Evolutionary conservation across 2,113 vertebrate genomes (phyloP).

Genomic region (Tapirus terrestris): DNA sequence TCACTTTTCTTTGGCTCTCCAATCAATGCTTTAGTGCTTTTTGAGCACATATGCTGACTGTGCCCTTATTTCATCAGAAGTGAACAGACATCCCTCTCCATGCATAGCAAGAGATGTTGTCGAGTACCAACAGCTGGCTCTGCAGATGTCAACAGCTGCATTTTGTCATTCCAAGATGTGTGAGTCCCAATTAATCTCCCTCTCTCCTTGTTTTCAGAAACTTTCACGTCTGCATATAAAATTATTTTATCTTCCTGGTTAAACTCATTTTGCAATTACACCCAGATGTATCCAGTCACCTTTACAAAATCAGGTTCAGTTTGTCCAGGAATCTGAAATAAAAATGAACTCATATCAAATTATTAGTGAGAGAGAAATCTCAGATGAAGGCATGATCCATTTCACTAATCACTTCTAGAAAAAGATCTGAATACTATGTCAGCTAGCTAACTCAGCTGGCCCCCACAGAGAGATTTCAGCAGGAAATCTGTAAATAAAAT

Average conservation of each 20-base stretch:
- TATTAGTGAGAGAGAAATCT: slow-evolving; percentile 38
- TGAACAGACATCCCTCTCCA: slow-evolving; percentile 21
- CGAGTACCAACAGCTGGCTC: slow-evolving; percentile 58
- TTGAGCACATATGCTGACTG: slow-evolving; percentile 8
- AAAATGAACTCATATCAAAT: background rate
- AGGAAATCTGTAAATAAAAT: slow-evolving; percentile 54
- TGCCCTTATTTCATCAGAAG: slow-evolving; percentile 5
- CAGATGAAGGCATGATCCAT: background rate
- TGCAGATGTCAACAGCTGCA: slow-evolving; percentile 71
- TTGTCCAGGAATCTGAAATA: slow-evolving; percentile 10
- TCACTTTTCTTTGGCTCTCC: slow-evolving; percentile 24
- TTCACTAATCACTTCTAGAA: slow-evolving; percentile 3
- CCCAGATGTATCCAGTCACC: background rate
- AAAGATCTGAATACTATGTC: background rate
- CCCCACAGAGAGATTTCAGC: slow-evolving; percentile 1
- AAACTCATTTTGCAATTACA: slow-evolving; percentile 35
- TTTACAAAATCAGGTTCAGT: slow-evolving; percentile 9
- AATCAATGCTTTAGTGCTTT: slow-evolving; percentile 17
- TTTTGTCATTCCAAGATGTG: slow-evolving; percentile 47
- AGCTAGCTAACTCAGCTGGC: background rate
- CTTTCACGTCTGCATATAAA: background rate
- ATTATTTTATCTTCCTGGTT: slow-evolving; percentile 43
- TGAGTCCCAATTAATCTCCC: slow-evolving; percentile 24
- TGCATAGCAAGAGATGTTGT: slow-evolving; percentile 3
- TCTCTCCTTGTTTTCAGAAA: slow-evolving; percentile 13